phyloP scores from a whole-genome alignment of 2,888 invertebrate species.

The Nemoura dubitans region DNA sequence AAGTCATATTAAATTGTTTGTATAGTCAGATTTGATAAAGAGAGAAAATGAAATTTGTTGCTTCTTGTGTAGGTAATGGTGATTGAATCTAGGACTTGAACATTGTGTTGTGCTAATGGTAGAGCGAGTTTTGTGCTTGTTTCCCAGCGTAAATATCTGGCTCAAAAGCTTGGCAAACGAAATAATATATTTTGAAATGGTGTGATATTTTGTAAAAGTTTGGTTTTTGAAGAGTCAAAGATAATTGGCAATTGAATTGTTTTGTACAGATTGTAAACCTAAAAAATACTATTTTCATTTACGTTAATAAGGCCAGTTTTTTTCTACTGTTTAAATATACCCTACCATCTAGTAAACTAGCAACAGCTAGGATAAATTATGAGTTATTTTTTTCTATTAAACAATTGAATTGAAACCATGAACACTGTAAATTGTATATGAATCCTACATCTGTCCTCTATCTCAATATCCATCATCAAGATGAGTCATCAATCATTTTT shows the following conservation, averaged over 20 bases:
- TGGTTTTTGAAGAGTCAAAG: neutral
- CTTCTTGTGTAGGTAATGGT: neutral
- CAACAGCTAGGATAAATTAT: neutral
- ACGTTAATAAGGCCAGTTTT: neutral
- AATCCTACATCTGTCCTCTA: slow-evolving; percentile 1
- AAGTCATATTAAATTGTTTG: neutral
- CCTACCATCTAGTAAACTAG: neutral
- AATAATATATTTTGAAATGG: neutral
- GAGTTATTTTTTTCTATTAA: neutral
- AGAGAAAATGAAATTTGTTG: neutral
- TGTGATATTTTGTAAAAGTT: neutral
- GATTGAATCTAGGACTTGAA: too few species aligned
- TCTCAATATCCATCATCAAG: neutral
- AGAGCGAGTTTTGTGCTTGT: too few species aligned
- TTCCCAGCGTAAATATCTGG: neutral
- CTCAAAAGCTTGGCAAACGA: neutral
- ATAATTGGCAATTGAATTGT: neutral
- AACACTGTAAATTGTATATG: neutral
- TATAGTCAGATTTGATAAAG: neutral
- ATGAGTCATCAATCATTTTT: neutral
- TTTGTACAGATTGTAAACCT: neutral
- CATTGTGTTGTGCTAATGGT: too few species aligned
- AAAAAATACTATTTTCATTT: neutral
- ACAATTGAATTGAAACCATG: neutral
- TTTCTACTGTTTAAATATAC: neutral